These are phyloP conservation scores for Ammodytes dubius DNA, from an alignment of 2,113 vertebrate genomes.

Conservation along the genomic window DNA sequence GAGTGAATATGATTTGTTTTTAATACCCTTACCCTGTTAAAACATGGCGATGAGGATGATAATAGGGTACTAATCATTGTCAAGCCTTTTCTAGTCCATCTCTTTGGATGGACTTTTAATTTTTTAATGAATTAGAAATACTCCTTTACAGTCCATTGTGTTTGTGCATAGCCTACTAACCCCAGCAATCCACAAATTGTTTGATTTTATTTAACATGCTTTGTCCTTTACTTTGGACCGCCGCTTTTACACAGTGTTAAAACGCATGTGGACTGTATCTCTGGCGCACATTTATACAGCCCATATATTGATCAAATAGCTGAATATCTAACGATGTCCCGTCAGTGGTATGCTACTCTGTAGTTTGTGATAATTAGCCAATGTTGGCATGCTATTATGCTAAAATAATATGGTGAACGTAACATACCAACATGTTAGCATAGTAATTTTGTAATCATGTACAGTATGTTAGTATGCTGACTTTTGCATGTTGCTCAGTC, in stretches of 20 bases:
- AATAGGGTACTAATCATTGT: conserved; percentile 36
- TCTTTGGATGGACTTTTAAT: conserved; percentile 33
- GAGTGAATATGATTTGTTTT: conserved; percentile 26
- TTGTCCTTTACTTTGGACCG: conserved; percentile 53
- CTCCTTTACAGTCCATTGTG: neutral
- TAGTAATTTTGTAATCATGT: neutral
- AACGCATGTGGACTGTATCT: neutral
- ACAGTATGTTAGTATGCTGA: neutral
- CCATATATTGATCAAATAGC: neutral
- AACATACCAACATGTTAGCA: neutral
- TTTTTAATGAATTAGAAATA: neutral
- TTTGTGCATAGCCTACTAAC: conserved; percentile 7
- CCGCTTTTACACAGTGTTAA: neutral
- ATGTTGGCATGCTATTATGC: neutral
- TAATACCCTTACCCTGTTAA: neutral
- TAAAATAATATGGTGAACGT: neutral
- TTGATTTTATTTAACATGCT: neutral
- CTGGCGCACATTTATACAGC: neutral
- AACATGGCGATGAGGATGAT: conserved; percentile 14
- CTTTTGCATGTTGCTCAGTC: neutral
- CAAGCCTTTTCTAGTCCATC: conserved; percentile 19
- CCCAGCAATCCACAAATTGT: conserved; percentile 13
- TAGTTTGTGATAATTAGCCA: neutral
- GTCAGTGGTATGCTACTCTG: neutral
- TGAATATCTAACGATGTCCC: neutral